These are phyloP conservation scores for Craterocephalus amniculus DNA, from an alignment of 2,797 vertebrate species.

Conservation along the genomic window DNA sequence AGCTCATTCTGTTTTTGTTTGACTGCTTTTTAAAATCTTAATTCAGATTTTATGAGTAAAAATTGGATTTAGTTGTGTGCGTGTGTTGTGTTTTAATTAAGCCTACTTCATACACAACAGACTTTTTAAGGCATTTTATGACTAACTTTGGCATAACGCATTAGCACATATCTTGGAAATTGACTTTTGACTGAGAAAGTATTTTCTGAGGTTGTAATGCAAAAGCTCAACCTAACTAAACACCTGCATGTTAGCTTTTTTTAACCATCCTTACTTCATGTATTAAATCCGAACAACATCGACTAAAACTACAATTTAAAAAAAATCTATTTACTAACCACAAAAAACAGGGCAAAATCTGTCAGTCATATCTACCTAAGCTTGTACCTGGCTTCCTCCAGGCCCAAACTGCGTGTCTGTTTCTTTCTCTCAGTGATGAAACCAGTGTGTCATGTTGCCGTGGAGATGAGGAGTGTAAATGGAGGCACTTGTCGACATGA, in stretches of 20 bases:
- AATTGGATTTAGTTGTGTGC: background rate
- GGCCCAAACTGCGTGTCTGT: conserved; percentile 19
- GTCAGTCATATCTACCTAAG: background rate
- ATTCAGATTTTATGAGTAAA: background rate
- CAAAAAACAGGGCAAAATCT: background rate
- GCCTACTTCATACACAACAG: too few relatives aligned
- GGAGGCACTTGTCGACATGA: conserved; percentile 78
- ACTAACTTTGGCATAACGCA: too few relatives aligned
- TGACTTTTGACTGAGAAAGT: background rate
- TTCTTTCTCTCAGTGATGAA: conserved; percentile 46
- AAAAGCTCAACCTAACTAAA: background rate
- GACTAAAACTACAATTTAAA: background rate
- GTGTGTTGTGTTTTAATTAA: too few relatives aligned
- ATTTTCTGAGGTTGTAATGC: too few relatives aligned
- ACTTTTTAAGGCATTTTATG: too few relatives aligned
- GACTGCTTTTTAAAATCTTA: background rate
- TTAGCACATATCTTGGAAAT: background rate
- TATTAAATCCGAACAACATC: background rate
- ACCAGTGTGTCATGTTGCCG: conserved; percentile 67
- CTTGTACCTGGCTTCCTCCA: conserved; percentile 17
- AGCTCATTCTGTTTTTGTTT: background rate
- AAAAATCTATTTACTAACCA: conserved; percentile 6
- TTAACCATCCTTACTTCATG: background rate
- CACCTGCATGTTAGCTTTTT: background rate
- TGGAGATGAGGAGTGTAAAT: conserved; percentile 79